These are phyloP conservation scores for Lepus timidus DNA, from an alignment of 2,113 vertebrate species.

Conservation along the genomic window DNA sequence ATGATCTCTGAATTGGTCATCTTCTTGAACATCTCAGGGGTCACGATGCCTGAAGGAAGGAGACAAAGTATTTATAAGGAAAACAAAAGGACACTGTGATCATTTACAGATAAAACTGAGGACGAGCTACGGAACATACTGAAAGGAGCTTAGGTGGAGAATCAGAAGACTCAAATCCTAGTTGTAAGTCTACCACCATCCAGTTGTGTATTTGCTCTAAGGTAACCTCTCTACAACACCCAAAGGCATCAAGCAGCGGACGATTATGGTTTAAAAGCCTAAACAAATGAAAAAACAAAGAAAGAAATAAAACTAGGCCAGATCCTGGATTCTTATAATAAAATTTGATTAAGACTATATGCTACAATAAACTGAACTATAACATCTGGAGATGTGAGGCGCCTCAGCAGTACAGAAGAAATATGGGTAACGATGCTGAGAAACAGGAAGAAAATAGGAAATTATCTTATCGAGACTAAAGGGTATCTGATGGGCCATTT, in stretches of 20 bases:
- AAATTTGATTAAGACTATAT: neutral
- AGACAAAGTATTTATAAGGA: slow-evolving; percentile 22
- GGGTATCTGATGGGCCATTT: slow-evolving; percentile 5
- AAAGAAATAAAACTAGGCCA: slow-evolving; percentile 19
- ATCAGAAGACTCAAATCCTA: slow-evolving; percentile 40
- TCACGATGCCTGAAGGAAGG: slow-evolving; percentile 88
- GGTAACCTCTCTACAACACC: slow-evolving; percentile 25
- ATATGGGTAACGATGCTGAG: neutral
- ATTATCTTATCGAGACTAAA: slow-evolving; percentile 48
- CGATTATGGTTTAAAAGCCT: neutral
- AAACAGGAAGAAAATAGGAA: slow-evolving; percentile 34
- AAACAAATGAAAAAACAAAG: neutral
- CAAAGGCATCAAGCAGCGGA: slow-evolving; percentile 30
- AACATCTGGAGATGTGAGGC: neutral
- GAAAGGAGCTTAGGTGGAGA: slow-evolving; percentile 6
- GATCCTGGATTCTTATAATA: slow-evolving; percentile 41
- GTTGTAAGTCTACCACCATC: neutral
- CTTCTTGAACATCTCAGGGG: slow-evolving; percentile 89
- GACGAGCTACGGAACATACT: neutral
- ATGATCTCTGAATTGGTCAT: slow-evolving; percentile 94
- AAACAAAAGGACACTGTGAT: neutral
- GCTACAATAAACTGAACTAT: slow-evolving; percentile 4
- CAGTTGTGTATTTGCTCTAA: neutral
- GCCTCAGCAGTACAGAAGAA: slow-evolving; percentile 18
- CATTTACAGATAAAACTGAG: slow-evolving; percentile 43